These are phyloP conservation scores for Ennomos quercinarius DNA, from an alignment of 2,888 invertebrate genomes.

Conservation along the genomic window DNA sequence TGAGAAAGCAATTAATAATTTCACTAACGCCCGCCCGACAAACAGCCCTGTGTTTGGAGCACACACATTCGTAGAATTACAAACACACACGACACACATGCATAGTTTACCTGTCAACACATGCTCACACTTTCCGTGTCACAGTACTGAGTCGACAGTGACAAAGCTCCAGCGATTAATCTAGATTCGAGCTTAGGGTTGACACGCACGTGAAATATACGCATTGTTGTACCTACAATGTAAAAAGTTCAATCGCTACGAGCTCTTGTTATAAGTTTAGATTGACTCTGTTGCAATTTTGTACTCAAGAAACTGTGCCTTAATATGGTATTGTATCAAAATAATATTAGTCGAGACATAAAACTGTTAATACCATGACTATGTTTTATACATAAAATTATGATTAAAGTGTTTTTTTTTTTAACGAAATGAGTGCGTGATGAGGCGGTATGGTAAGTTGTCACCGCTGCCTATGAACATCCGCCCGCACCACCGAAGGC, in stretches of 20 bases:
- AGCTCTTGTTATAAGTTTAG: too few species aligned
- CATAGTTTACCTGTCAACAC: slow-evolving; percentile 53
- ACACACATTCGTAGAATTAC: slow-evolving; percentile 44
- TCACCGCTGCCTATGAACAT: too few species aligned
- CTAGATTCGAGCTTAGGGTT: background rate
- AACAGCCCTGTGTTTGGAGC: slow-evolving; percentile 43
- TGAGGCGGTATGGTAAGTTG: too few species aligned
- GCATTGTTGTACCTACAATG: background rate
- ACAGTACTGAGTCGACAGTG: slow-evolving; percentile 17
- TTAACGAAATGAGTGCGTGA: too few species aligned
- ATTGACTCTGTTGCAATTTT: too few species aligned
- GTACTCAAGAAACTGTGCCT: too few species aligned
- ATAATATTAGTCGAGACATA: too few species aligned
- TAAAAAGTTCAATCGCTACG: background rate
- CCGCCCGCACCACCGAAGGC: too few species aligned
- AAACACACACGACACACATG: slow-evolving; percentile 47
- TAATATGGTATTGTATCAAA: too few species aligned
- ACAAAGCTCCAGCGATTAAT: slow-evolving; percentile 12
- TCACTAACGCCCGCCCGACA: background rate
- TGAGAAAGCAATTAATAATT: slow-evolving; percentile 26
- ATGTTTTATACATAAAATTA: too few species aligned
- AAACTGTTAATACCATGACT: too few species aligned
- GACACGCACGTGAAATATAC: background rate
- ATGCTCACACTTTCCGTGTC: slow-evolving; percentile 45
- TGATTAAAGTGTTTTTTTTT: too few species aligned